A percentile compares a stretch with the other conserved stretches of the same genome.
Conservation (phyloP, 1,140 invertebrate genomes). For the Metaphire vulgaris region DNA sequence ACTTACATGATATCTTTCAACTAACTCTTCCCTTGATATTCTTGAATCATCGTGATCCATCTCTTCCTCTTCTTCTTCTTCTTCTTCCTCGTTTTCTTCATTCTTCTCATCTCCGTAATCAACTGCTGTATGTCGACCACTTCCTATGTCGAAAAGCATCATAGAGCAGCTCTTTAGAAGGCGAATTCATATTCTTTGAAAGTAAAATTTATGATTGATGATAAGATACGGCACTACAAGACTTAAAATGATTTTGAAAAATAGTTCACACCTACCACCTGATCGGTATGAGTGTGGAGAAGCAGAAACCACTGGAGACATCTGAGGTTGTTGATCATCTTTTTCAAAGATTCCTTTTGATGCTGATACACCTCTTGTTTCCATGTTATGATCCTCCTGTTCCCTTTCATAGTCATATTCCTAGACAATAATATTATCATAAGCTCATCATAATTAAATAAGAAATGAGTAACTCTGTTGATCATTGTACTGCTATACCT, state of each 20-base stretch:
- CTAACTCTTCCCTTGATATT: constrained; percentile 43
- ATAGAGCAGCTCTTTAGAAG: neutral
- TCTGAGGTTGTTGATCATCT: constrained; percentile 30
- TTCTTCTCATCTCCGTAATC: neutral
- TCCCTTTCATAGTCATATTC: neutral
- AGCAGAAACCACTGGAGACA: constrained; percentile 1
- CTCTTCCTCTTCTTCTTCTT: constrained; percentile 31
- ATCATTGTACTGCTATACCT: no score
- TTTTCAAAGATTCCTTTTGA: constrained; percentile 12
- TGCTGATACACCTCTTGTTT: neutral
- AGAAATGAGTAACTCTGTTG: no score
- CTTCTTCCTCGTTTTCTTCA: neutral
- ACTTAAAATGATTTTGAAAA: no score
- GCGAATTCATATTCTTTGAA: no score
- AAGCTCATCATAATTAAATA: no score
- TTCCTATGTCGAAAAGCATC: neutral
- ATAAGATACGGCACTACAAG: no score
- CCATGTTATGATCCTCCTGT: neutral
- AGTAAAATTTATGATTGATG: no score
- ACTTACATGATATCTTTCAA: constrained; percentile 48
- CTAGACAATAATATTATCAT: no score
- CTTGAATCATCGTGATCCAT: constrained; percentile 35
- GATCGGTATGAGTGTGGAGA: neutral
- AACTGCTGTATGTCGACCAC: neutral
- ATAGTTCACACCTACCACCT: neutral